Conservation (phyloP, 2,888 invertebrate genomes). For the Mesodorylaimus sp. region DNA sequence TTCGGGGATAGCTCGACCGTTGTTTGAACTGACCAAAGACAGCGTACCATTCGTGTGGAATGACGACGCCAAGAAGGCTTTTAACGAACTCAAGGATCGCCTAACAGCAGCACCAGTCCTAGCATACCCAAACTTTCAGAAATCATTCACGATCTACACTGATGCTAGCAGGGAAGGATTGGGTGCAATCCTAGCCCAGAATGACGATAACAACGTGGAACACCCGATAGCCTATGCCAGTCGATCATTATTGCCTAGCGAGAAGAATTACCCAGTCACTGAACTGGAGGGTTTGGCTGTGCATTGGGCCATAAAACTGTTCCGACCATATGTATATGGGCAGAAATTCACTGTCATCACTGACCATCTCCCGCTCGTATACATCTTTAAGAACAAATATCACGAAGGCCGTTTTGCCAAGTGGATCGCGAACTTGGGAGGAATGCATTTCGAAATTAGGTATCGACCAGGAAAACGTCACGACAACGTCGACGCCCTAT, state of each 20-base stretch:
- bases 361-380: not conserved
- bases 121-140: not conserved
- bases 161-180: not conserved
- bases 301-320: not conserved
- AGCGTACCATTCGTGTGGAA: not conserved
- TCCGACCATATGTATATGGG: not conserved
- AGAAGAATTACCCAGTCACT: not conserved
- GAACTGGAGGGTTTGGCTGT: not conserved
- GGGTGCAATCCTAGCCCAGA: not conserved
- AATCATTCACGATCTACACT: not conserved
- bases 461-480: not conserved
- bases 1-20: not conserved
- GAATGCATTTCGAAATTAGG: not conserved
- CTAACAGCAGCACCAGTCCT: not conserved
- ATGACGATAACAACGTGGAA: not conserved
- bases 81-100: not conserved
- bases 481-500: not conserved
- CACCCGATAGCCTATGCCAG: not conserved
- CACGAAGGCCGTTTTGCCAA: not conserved
- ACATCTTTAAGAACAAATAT: not conserved
- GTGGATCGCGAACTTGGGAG: not conserved
- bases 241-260: not conserved
- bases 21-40: not conserved
- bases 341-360: not conserved
- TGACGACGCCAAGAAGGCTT: not conserved